phyloP scores from a whole-genome alignment of 92 coral and sea anemone species.

The Zoanthus solanderi region DNA sequence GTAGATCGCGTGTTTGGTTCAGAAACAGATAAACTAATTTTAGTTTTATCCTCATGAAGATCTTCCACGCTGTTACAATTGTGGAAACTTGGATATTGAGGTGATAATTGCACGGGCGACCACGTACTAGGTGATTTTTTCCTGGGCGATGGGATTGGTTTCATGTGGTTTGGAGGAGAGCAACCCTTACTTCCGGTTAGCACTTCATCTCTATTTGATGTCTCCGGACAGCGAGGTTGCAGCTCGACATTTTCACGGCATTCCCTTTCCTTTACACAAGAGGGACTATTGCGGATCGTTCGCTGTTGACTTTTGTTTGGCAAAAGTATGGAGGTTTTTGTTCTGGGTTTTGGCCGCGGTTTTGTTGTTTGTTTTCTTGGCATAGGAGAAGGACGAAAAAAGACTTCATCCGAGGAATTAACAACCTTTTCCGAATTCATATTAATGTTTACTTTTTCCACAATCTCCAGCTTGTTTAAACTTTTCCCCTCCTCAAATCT shows the following conservation, averaged over 20 bases:
- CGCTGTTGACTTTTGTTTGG: neutral
- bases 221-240: neutral
- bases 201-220: neutral
- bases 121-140: neutral
- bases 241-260: neutral
- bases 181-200: neutral
- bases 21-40: neutral
- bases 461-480: neutral
- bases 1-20: neutral
- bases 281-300: neutral
- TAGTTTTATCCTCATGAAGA: neutral
- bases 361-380: neutral
- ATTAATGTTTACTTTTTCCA: neutral
- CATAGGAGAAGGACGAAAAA: neutral
- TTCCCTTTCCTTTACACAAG: neutral
- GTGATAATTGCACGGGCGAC: neutral
- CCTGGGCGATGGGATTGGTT: neutral
- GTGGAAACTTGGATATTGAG: too few species aligned
- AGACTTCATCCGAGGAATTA: neutral
- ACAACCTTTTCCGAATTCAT: neutral
- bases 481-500: neutral
- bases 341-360: constrained; percentile 14
- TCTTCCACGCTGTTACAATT: neutral
- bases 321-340: neutral
- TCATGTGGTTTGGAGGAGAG: neutral